Conservation (phyloP, 2,888 invertebrate genomes). For the Panzeria rudis region DNA sequence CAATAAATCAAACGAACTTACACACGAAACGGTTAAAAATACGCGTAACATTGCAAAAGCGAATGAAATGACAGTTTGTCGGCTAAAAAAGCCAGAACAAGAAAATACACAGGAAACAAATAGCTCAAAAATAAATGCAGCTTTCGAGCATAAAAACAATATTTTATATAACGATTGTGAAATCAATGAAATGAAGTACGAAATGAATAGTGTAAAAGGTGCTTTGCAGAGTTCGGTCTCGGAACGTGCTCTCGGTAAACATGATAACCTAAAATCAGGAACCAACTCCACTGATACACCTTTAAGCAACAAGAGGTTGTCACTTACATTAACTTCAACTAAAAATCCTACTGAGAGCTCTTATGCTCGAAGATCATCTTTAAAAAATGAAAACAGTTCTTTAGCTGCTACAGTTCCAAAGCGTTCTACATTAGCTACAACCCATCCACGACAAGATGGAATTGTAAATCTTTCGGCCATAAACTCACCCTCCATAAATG, state of each 20-base stretch:
- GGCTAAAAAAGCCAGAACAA: slow-evolving; percentile 11
- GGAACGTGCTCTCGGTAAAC: slow-evolving; percentile 50
- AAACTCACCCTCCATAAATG: neutral
- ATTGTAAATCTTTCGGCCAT: neutral
- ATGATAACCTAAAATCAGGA: slow-evolving; percentile 3
- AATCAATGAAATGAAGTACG: slow-evolving; percentile 78
- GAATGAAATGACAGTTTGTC: slow-evolving; percentile 28
- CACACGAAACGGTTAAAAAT: slow-evolving; percentile 10
- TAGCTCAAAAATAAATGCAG: slow-evolving; percentile 15
- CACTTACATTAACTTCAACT: neutral
- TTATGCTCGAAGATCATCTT: neutral
- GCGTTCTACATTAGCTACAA: neutral
- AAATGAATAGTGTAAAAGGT: slow-evolving; percentile 75
- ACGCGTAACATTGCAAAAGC: neutral
- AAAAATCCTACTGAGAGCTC: slow-evolving; percentile 10
- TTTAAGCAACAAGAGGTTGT: slow-evolving; percentile 9
- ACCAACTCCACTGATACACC: neutral
- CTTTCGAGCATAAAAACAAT: slow-evolving; percentile 20
- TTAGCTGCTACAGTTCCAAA: neutral
- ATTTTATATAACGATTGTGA: slow-evolving; percentile 23
- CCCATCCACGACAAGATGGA: neutral
- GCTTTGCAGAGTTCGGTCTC: slow-evolving; percentile 68
- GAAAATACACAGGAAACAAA: slow-evolving; percentile 6
- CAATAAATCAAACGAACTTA: slow-evolving; percentile 24
- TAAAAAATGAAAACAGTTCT: slow-evolving; percentile 21